Evolutionary conservation across 2,888 invertebrate genomes (phyloP), one percentile per base, ranked within the genome.

Genomic region (Melanchra persicariae): DNA sequence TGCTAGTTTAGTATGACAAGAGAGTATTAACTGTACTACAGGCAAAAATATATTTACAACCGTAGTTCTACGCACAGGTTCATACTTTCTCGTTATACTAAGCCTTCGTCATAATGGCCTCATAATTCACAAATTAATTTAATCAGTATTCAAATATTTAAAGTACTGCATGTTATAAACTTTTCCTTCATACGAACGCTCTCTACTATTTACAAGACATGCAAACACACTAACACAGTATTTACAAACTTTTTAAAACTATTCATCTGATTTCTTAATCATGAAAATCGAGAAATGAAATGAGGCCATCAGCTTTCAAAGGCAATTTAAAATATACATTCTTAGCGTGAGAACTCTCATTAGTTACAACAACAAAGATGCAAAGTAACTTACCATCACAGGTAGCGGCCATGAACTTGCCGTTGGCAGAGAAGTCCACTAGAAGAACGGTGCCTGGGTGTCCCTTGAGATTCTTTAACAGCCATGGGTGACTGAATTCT

Each of bases 351-450:
- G 74, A 82, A 69, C 75, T 52, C 66, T 47, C 40, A 77, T 73
- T 80, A 74, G 72, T 77, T 69, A 74, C 64, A 59, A 71, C 59
- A 55, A 52, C 34, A 65, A 67, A 54, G 12, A 63, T 30, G 30
- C 63, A 75, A 54, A 17, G 66, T 73, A 71, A 96, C 97, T 96
- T 96, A 98, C 98, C 99, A 96, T 98, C 98, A 86, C 98, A 97
- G 89, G 98, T 97, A 74, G 98, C 97, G 76, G 98, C 98, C 90
- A 99, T 96, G 90, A 97, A 98, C 95, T 98, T 99, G 83, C 98
- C 98, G 93, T 98, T 98, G 74, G 97, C 96, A 83, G 98, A 98
- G 92, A 98, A 98, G 89, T 98, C 98, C 92, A 98, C 97, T 87
- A 98, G 97, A 26, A 97, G 94, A 58, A 98, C 97, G 17, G 96